Evolutionary conservation across 2,797 vertebrate species (phyloP).

Genomic region (Lagorchestes hirsutus): DNA sequence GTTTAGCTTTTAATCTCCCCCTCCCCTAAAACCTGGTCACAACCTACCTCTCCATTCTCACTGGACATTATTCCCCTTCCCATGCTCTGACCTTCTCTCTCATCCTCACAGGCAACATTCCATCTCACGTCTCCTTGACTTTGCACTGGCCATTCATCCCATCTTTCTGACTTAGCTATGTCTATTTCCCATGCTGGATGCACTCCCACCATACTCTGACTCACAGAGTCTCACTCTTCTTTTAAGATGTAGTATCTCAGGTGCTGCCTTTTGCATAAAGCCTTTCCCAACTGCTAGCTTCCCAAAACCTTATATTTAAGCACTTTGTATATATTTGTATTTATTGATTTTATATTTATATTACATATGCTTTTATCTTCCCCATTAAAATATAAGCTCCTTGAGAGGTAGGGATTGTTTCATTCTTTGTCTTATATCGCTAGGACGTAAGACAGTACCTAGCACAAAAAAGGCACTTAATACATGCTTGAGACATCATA

Average conservation of each 20-base stretch:
- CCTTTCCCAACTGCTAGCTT: neutral
- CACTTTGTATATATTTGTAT: neutral
- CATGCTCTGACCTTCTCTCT: neutral
- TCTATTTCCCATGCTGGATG: neutral
- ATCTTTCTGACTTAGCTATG: neutral
- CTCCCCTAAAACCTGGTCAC: neutral
- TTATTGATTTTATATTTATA: neutral
- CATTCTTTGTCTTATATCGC: neutral
- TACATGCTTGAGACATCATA: neutral
- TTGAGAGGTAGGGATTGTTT: neutral
- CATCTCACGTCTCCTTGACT: neutral
- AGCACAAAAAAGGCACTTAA: neutral
- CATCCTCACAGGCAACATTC: neutral
- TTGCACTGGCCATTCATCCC: neutral
- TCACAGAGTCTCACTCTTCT: neutral
- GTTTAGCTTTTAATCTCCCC: neutral
- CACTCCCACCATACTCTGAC: neutral
- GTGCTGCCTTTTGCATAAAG: neutral
- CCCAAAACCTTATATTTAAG: neutral
- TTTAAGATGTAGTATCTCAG: neutral
- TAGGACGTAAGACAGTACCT: neutral
- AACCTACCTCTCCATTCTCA: neutral
- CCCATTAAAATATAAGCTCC: neutral
- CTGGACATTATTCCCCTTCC: neutral
- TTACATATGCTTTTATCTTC: neutral